Evolutionary conservation across 1,140 invertebrate species (phyloP).

Genomic region (Macrostomum lignano): DNA sequence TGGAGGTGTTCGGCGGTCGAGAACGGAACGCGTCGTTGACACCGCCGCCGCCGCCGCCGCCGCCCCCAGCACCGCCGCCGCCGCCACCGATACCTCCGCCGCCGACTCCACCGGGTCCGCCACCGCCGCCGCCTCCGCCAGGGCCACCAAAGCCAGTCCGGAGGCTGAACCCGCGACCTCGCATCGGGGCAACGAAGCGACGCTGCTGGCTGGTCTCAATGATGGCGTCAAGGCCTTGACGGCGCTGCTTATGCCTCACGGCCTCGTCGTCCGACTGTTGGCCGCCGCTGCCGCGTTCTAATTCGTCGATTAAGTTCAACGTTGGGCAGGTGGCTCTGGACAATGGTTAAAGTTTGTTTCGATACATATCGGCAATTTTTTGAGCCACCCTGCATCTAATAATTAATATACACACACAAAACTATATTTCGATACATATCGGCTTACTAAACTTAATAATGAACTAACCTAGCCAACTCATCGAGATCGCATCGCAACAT

Average conservation of each 20-base stretch:
- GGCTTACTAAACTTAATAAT: no score
- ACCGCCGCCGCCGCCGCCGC: slow-evolving; percentile 11
- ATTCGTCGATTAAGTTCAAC: neutral
- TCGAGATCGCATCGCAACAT: no score
- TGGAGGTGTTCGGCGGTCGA: slow-evolving; percentile 67
- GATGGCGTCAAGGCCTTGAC: slow-evolving; percentile 1
- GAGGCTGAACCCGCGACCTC: slow-evolving; percentile 37
- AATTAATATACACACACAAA: no score
- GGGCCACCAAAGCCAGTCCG: neutral
- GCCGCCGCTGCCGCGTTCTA: neutral
- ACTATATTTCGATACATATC: no score
- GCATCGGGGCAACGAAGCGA: slow-evolving; percentile 20
- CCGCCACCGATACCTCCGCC: no score
- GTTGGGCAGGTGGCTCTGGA: no score
- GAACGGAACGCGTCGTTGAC: slow-evolving; percentile 50
- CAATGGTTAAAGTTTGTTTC: no score
- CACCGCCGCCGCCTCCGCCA: neutral
- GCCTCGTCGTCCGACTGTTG: slow-evolving; percentile 2
- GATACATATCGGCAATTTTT: no score
- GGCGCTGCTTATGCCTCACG: neutral
- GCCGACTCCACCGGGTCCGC: slow-evolving; percentile 9
- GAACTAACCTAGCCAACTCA: no score
- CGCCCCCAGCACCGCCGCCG: neutral
- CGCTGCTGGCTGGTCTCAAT: neutral
- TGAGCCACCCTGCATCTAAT: no score